Evolutionary conservation across 2,113 vertebrate species (phyloP).

Genomic region (Emberiza fucata): DNA sequence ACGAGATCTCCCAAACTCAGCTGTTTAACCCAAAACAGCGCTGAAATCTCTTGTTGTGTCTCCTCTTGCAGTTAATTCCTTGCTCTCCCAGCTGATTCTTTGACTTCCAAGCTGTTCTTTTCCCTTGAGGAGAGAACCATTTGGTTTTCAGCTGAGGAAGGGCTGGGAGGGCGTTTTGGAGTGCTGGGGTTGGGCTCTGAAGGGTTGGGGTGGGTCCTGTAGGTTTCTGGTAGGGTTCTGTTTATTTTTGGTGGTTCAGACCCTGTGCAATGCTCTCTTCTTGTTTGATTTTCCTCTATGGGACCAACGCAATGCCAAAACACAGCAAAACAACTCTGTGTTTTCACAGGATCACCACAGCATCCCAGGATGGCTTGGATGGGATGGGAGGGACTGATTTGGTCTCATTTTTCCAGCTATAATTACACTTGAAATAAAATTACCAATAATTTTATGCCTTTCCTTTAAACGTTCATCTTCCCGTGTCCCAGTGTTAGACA

Average conservation of each 20-base stretch:
- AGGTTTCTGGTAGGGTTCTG: fast-evolving
- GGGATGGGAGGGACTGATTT: not conserved
- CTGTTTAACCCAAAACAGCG: fast-evolving
- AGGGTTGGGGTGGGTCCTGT: not conserved
- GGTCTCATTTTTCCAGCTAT: not conserved
- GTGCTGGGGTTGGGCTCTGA: not conserved
- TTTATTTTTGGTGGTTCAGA: fast-evolving
- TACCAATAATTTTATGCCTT: not conserved
- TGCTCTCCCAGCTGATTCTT: not conserved
- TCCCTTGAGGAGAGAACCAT: fast-evolving
- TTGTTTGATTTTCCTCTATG: not conserved
- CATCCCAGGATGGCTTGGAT: not conserved
- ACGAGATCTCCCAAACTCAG: not conserved
- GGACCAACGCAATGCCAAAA: not conserved
- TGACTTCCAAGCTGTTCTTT: not conserved
- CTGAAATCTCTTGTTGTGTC: not conserved
- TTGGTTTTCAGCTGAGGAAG: not conserved
- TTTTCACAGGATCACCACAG: fast-evolving
- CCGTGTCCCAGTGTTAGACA: fast-evolving
- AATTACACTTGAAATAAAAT: not conserved
- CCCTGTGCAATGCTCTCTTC: not conserved
- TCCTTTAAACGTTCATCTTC: not conserved
- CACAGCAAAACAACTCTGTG: fast-evolving
- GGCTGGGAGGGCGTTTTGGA: fast-evolving
- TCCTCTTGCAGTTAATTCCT: not conserved